These are phyloP conservation scores for Euglossa dilemma DNA, from an alignment of 1,140 invertebrate genomes.

Conservation along the genomic window DNA sequence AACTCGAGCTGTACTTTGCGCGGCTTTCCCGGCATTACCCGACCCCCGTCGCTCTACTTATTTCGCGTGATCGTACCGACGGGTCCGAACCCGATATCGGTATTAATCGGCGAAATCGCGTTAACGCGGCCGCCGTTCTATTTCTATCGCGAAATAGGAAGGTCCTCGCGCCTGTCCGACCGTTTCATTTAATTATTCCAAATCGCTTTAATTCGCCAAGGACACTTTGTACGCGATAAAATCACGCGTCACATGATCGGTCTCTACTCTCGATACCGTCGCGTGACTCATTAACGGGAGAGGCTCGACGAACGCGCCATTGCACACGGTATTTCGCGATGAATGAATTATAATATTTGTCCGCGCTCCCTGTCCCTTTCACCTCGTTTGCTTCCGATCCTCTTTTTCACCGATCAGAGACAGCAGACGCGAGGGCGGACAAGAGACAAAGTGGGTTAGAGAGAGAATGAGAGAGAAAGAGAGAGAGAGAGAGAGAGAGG, in stretches of 20 bases:
- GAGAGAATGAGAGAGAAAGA: neutral
- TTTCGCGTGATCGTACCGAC: too few relatives aligned
- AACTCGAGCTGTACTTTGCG: neutral
- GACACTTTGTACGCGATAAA: neutral
- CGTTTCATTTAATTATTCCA: constrained; percentile 16
- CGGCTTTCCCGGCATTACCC: too few relatives aligned
- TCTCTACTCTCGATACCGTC: neutral
- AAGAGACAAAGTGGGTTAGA: too few relatives aligned
- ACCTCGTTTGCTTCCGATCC: neutral
- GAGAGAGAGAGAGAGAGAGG: too few relatives aligned
- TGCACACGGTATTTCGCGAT: constrained; percentile 15
- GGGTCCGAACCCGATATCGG: too few relatives aligned
- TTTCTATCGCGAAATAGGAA: too few relatives aligned
- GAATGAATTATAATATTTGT: constrained; percentile 57
- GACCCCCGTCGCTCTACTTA: too few relatives aligned
- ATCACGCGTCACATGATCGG: neutral
- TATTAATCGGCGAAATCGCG: neutral
- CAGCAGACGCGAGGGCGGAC: too few relatives aligned
- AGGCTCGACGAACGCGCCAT: neutral
- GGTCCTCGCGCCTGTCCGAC: neutral
- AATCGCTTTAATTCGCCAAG: constrained; percentile 5
- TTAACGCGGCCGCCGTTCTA: neutral
- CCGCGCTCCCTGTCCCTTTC: neutral
- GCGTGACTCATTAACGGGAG: constrained; percentile 25
- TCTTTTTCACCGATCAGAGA: constrained; percentile 27